Evolutionary conservation across 2,888 invertebrate genomes (phyloP), one percentile per base, ranked within the genome.

Genomic region (Melolontha melolontha): DNA sequence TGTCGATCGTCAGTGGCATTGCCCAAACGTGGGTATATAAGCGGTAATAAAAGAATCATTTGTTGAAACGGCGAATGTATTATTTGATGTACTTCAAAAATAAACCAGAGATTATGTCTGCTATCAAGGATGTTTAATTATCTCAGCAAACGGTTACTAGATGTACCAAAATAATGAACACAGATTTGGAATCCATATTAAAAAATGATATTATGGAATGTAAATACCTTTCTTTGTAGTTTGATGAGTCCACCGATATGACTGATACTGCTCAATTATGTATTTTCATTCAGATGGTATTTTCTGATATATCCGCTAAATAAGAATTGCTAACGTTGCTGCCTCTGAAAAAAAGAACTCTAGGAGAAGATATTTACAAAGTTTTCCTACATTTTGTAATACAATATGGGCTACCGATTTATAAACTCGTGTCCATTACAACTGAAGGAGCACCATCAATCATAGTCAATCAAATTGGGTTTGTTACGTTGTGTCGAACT

Each of bases 291-390:
- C n/a, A 75, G 27, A 73, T 74, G 71, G 71, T 73, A 64, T 73
- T 74, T 69, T 17, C 29, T 57, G 69, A 71, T 66, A 64, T 74
- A 64, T 51, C 72, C 1, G 39, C 54, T 42, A 73, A 69, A 69
- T 72, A 76, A 71, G 68, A 75, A 55, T 72, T 73, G 44, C 72
- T 73, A 41, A 73, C 66, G 55, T 67, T 75, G 62, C 62, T 75
- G 51, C 70, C 72, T 29, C 41, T 75, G 68, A 67, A 74, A 65
- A 73, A 52, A 68, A 63, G 44, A 51, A 72, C 74, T 29, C 55
- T 70, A 17, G 73, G 74, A 40, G 63, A 71, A 69, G 70, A 74
- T 49, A n/a, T n/a, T n/a, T n/a, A n/a, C n/a, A n/a, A n/a, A n/a
- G n/a, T n/a, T n/a, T n/a, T n/a, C n/a, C n/a, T 68, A 41, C 67